Evolutionary conservation across 2,113 vertebrate genomes (phyloP).

Genomic region (Catharus bicknelli): DNA sequence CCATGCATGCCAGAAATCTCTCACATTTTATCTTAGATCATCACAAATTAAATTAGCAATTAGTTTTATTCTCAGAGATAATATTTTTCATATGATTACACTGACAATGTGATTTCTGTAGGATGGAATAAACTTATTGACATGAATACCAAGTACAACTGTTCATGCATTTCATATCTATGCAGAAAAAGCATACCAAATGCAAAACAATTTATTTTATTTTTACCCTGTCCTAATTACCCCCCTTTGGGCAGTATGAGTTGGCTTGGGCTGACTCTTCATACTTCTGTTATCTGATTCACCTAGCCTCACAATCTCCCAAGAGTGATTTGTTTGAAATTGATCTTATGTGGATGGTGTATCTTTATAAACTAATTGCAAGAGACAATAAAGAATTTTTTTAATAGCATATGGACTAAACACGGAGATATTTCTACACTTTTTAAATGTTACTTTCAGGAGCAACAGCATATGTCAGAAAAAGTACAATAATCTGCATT

Average conservation of each 20-base stretch:
- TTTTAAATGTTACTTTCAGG: not conserved
- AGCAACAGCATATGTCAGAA: not conserved
- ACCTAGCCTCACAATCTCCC: not conserved
- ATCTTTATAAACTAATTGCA: not conserved
- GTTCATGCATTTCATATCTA: not conserved
- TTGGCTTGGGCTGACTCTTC: not conserved
- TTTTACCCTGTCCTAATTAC: not conserved
- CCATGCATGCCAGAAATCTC: not conserved
- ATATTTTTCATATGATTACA: not conserved
- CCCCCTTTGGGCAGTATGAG: not conserved
- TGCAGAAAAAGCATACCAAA: not conserved
- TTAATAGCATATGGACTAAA: not conserved
- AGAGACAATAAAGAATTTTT: not conserved
- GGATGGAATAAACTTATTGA: not conserved
- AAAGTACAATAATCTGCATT: not conserved
- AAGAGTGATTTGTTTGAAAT: not conserved
- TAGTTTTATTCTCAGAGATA: not conserved
- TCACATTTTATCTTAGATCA: conserved; percentile 1
- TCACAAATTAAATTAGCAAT: conserved; percentile 30
- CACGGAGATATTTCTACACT: not conserved
- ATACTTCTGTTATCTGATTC: not conserved
- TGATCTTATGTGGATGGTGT: not conserved
- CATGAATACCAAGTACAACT: not conserved
- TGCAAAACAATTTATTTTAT: not conserved
- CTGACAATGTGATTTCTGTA: not conserved